Percentiles rank a stretch among this genome's conserved stretches.
phyloP scores from a whole-genome alignment of 2,888 invertebrate genomes.

The Tortricodes alternella region DNA sequence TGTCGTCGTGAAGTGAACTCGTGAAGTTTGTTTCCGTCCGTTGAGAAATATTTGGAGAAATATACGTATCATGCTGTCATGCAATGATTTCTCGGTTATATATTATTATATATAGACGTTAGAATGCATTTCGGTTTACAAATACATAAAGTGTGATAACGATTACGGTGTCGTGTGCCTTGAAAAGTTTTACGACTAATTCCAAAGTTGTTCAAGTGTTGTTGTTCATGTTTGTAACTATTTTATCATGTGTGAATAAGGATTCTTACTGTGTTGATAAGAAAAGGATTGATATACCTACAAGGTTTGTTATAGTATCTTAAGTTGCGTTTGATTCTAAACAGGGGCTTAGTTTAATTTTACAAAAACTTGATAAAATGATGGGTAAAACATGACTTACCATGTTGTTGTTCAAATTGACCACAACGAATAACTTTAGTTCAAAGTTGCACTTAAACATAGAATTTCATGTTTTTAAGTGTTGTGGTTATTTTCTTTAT shows the following conservation, averaged over 20 bases:
- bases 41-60: slow-evolving; percentile 30
- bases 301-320: slow-evolving; percentile 34
- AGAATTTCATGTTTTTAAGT: too few relatives aligned
- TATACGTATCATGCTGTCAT: slow-evolving; percentile 27
- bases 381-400: too few relatives aligned
- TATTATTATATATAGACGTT: slow-evolving; percentile 3
- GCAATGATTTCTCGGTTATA: slow-evolving; percentile 6
- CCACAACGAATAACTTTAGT: too few relatives aligned
- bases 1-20: slow-evolving; percentile 30
- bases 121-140: slow-evolving; percentile 26
- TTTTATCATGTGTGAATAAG: slow-evolving; percentile 27
- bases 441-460: too few relatives aligned
- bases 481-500: too few relatives aligned
- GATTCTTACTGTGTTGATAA: slow-evolving; percentile 18
- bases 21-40: slow-evolving; percentile 32
- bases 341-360: neutral
- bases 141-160: slow-evolving; percentile 41
- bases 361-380: neutral
- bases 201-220: slow-evolving; percentile 46
- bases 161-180: slow-evolving; percentile 49
- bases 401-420: too few relatives aligned
- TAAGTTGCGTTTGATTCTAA: neutral
- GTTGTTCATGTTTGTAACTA: slow-evolving; percentile 30
- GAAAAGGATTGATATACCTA: slow-evolving; percentile 17
- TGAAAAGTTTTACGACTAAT: slow-evolving; percentile 65